Evolutionary conservation across 1,140 invertebrate genomes (phyloP).

Genomic region (Lepeophtheirus salmonis): DNA sequence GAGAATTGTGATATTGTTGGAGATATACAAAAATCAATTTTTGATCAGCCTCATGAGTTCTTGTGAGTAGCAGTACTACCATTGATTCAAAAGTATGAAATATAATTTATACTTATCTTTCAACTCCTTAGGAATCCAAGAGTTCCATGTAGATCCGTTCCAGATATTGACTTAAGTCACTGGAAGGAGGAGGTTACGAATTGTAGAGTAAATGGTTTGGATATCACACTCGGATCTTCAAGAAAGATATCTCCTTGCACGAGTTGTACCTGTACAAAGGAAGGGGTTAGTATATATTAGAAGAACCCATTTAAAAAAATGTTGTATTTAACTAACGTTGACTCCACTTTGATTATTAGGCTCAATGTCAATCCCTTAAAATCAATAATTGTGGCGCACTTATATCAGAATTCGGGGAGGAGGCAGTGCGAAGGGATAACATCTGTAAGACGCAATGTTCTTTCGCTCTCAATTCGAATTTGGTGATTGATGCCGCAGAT

Average conservation of each 20-base stretch:
- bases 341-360: slow-evolving; percentile 36
- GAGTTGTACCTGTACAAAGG: slow-evolving; percentile 58
- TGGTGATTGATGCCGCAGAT: not conserved
- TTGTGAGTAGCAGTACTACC: slow-evolving; percentile 37
- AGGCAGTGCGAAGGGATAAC: slow-evolving; percentile 59
- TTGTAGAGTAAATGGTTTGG: slow-evolving; percentile 41
- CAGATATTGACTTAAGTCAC: slow-evolving; percentile 51
- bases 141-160: slow-evolving; percentile 53
- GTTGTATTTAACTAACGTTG: not conserved
- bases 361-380: slow-evolving; percentile 66
- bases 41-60: slow-evolving; percentile 73
- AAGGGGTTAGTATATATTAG: slow-evolving; percentile 44
- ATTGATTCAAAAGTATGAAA: too few relatives aligned
- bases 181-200: slow-evolving; percentile 45
- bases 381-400: slow-evolving; percentile 68
- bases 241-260: slow-evolving; percentile 66
- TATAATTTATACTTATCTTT: not conserved
- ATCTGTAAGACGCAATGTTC: slow-evolving; percentile 70
- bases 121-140: slow-evolving; percentile 42
- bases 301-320: slow-evolving; percentile 1
- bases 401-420: slow-evolving; percentile 53
- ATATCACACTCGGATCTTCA: slow-evolving; percentile 52
- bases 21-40: slow-evolving; percentile 65
- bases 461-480: slow-evolving; percentile 21
- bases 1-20: slow-evolving; percentile 70